Percentiles rank a stretch among this genome's conserved stretches.
phyloP scores from a whole-genome alignment of 2,113 vertebrate species.

The Alligator sinensis region DNA sequence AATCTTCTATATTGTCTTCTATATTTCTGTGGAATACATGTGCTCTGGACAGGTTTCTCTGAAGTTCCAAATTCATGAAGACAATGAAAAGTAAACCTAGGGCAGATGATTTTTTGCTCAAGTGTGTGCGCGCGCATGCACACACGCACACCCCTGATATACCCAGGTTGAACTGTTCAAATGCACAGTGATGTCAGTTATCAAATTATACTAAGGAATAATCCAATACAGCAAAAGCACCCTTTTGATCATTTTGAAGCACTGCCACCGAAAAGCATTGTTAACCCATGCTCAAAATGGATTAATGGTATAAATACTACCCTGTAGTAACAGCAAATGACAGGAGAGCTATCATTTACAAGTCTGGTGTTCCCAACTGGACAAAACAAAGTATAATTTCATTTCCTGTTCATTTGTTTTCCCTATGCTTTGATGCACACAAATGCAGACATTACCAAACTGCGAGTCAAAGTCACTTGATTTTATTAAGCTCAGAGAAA shows the following conservation, averaged over 20 bases:
- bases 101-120: not conserved
- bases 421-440: constrained; percentile 8
- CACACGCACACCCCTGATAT: not conserved
- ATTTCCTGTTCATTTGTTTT: constrained; percentile 60
- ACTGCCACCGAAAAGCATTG: not conserved
- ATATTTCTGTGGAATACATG: not conserved
- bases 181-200: not conserved
- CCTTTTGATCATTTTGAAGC: constrained; percentile 4
- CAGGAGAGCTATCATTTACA: constrained; percentile 36
- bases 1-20: not conserved
- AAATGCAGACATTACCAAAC: constrained; percentile 27
- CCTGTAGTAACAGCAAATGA: constrained; percentile 14
- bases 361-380: constrained; percentile 27
- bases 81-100: not conserved
- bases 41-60: not conserved
- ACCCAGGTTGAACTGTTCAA: not conserved
- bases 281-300: constrained; percentile 50
- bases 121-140: not conserved
- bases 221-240: not conserved
- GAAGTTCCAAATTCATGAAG: not conserved
- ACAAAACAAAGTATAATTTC: constrained; percentile 45
- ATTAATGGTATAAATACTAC: constrained; percentile 41
- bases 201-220: constrained; percentile 32
- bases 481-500: constrained; percentile 58
- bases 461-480: constrained; percentile 31